phyloP scores from a whole-genome alignment of 2,888 invertebrate genomes.

The Sphaerophoria rueppellii region DNA sequence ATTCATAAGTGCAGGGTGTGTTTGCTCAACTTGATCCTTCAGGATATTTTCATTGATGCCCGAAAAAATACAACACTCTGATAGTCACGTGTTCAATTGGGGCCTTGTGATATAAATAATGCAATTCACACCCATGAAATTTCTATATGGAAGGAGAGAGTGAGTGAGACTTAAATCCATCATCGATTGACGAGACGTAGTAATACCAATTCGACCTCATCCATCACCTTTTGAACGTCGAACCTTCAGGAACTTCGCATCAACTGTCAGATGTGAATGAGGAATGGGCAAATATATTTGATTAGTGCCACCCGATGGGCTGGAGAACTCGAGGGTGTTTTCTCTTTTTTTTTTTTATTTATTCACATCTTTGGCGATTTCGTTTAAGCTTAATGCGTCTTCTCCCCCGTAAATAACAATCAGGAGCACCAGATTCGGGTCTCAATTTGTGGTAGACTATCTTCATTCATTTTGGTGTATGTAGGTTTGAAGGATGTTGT shows the following conservation, averaged over 20 bases:
- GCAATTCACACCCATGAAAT: constrained; percentile 64
- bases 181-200: constrained; percentile 65
- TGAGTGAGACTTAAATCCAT: constrained; percentile 52
- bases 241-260: constrained; percentile 32
- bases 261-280: constrained; percentile 61
- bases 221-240: not conserved
- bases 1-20: constrained; percentile 49
- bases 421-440: not conserved
- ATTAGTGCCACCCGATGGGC: constrained; percentile 63
- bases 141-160: not conserved
- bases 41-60: constrained; percentile 62
- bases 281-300: constrained; percentile 58
- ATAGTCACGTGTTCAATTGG: constrained; percentile 68
- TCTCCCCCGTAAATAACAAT: constrained; percentile 42
- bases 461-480: too few species aligned
- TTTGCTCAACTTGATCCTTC: constrained; percentile 64
- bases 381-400: constrained; percentile 51
- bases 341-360: not conserved
- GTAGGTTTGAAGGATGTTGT: not conserved
- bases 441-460: not conserved
- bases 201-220: constrained; percentile 10
- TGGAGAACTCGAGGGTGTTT: constrained; percentile 29
- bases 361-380: constrained; percentile 43
- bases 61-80: constrained; percentile 52
- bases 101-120: constrained; percentile 70